Evolutionary conservation across 2,888 invertebrate species (phyloP).

Genomic region (Chymomyza procnemis): DNA sequence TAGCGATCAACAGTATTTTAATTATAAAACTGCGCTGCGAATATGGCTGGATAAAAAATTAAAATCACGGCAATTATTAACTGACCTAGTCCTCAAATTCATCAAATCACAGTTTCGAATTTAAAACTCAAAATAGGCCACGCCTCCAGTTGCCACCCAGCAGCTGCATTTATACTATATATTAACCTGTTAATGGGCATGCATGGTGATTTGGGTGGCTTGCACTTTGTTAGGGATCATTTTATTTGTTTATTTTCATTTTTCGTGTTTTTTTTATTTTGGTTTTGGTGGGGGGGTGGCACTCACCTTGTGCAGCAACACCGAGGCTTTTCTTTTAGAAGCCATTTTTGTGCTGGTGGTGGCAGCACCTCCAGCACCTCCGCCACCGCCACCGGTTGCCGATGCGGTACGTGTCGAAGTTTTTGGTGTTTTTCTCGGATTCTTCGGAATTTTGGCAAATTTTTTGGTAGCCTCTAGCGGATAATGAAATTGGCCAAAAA

Average conservation of each 20-base stretch:
- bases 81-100: background rate
- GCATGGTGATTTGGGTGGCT: background rate
- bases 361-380: constrained; percentile 76
- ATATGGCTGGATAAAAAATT: too few species aligned
- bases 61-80: too few species aligned
- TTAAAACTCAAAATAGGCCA: too few species aligned
- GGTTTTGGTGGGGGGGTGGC: too few species aligned
- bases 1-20: too few species aligned
- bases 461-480: constrained; percentile 59
- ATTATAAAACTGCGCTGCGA: too few species aligned
- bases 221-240: too few species aligned
- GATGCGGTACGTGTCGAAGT: constrained; percentile 77
- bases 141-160: too few species aligned
- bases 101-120: background rate
- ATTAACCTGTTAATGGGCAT: constrained; percentile 1
- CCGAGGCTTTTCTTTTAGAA: constrained; percentile 79
- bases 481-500: constrained; percentile 57
- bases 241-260: too few species aligned
- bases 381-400: constrained; percentile 76
- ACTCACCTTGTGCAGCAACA: constrained; percentile 79
- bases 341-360: constrained; percentile 78
- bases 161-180: constrained; percentile 1
- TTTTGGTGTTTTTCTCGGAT: constrained; percentile 78
- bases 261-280: too few species aligned
- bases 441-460: constrained; percentile 77